Evolutionary conservation across 64 coral and sea anemone species (phyloP), one percentile per base, ranked within the genome.

Genomic region (Orbicella faveolata): DNA sequence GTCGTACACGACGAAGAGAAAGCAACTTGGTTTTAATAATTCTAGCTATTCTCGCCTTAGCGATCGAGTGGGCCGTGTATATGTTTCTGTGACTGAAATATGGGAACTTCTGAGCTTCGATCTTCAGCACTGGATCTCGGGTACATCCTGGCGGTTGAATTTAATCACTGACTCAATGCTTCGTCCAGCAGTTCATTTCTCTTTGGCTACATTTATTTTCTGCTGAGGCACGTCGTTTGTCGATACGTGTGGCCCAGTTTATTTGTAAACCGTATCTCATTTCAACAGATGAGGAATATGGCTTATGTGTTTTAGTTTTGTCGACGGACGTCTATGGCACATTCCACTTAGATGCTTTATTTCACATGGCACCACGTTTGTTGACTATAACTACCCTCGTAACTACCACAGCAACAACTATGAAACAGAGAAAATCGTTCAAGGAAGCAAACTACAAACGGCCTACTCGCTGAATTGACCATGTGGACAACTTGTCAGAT

Each of bases 11-110:
- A 79, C 83, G 75, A 6, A 87, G 62, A 23, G 83, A 87, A 70
- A 78, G 75, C 72, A 92, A 92, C 78, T 44, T 52, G 10, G 82
- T 92, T 87, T 77, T 92, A 20, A 92, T 92, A 36, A 62, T 76
- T 57, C 75, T 92, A 10, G 90, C 90, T 26, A 92, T 92, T 39
- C 63, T 92, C 26, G 90, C 90, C 33, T 77, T 92, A 19, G 83
- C 76, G 7, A 83, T 92, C 14, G 90, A 92, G 34, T 92, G 90
- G 90, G 73, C 76, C 57, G 61, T 92, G 12, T 92, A 87, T 57
- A 80, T 63, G 37, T 72, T 92, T 14, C 41, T 84, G 34, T 84
- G 35, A 84, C 14, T 69, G 61, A 4, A 14, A 30, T 1, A 1
- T 9, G 14, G 3, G 37, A 34, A 61, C 52, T 10, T 81, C 5